These are phyloP conservation scores for Isurus oxyrinchus DNA, from an alignment of 2,113 vertebrate species.

Conservation along the genomic window DNA sequence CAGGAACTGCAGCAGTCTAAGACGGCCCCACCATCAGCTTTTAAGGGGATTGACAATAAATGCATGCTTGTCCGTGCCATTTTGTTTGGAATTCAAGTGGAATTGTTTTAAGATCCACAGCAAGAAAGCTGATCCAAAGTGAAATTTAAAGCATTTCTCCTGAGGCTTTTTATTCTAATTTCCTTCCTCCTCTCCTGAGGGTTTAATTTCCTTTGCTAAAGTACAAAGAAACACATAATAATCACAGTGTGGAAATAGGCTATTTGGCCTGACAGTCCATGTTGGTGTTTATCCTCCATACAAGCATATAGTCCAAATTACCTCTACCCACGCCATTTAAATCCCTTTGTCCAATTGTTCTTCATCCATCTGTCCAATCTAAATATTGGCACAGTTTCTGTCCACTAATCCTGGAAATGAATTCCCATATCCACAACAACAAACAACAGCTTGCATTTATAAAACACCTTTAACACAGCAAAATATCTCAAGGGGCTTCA, in stretches of 20 bases:
- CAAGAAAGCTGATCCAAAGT: not conserved
- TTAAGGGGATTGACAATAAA: no score
- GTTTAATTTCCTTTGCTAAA: not conserved
- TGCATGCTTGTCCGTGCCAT: no score
- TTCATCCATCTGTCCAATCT: not conserved
- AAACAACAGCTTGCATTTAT: not conserved
- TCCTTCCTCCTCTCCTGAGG: not conserved
- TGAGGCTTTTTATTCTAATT: slow-evolving; percentile 1
- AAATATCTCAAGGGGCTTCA: not conserved
- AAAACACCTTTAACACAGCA: not conserved
- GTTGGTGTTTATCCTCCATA: not conserved
- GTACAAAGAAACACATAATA: not conserved
- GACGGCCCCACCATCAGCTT: no score
- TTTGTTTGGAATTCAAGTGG: not conserved
- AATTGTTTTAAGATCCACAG: not conserved
- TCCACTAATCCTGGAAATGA: not conserved
- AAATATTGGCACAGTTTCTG: not conserved
- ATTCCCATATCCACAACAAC: not conserved
- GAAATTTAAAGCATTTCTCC: not conserved
- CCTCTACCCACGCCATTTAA: not conserved
- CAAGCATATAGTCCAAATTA: not conserved
- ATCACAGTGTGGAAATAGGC: not conserved
- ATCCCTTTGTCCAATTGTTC: not conserved
- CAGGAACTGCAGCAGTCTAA: no score
- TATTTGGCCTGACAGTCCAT: not conserved